Percentiles rank a stretch among this genome's conserved stretches.
phyloP scores from a whole-genome alignment of 2,888 invertebrate genomes.

The Drosophila rellima region DNA sequence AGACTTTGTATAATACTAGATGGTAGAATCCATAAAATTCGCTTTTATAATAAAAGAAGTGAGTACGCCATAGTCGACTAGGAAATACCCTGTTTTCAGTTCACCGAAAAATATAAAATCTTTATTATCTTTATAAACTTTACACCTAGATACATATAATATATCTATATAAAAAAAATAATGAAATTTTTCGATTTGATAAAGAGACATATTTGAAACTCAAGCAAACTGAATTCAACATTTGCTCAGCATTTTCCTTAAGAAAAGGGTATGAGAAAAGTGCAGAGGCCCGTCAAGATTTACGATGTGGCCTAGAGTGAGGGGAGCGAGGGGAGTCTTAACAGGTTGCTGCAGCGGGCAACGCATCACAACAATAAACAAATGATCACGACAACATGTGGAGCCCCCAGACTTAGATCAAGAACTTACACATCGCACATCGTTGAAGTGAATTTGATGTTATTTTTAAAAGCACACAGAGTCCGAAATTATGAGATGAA shows the following conservation, averaged over 20 bases:
- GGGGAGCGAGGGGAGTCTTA: slow-evolving; percentile 16
- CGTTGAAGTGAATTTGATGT: slow-evolving; percentile 40
- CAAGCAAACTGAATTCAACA: not conserved
- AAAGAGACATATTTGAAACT: not conserved
- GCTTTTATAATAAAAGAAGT: slow-evolving; percentile 45
- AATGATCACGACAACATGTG: slow-evolving; percentile 28
- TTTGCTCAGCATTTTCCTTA: not conserved
- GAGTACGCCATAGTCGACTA: not conserved
- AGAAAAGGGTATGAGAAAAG: slow-evolving; percentile 17
- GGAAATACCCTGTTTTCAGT: not conserved
- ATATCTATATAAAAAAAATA: too few species aligned
- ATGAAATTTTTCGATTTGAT: not conserved
- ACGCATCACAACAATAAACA: slow-evolving; percentile 62
- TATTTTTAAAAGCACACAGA: slow-evolving; percentile 63
- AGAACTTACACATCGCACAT: slow-evolving; percentile 59
- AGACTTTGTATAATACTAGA: slow-evolving; percentile 65
- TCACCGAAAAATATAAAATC: not conserved
- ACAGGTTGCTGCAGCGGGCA: slow-evolving; percentile 66
- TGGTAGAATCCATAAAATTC: slow-evolving; percentile 62
- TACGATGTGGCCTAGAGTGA: slow-evolving; percentile 39
- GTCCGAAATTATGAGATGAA: slow-evolving; percentile 57
- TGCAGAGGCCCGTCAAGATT: slow-evolving; percentile 50
- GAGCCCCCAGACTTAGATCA: slow-evolving; percentile 19
- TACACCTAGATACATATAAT: too few species aligned
- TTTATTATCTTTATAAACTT: not conserved